phyloP scores from a whole-genome alignment of 1,140 invertebrate genomes.

The Lepidurus couesii region DNA sequence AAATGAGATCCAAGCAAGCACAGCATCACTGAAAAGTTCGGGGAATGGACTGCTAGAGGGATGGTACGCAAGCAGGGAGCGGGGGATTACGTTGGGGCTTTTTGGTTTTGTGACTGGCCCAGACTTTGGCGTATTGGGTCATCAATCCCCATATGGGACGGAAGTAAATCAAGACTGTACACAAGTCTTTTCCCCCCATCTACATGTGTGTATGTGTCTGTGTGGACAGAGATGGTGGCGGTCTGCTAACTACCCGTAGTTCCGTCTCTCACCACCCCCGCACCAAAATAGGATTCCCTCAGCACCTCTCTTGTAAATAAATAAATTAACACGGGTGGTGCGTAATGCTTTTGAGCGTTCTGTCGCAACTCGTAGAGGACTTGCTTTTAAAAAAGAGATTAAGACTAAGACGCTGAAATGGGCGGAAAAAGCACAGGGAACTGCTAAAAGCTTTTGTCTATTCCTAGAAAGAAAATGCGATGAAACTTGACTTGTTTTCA shows the following conservation, averaged over 20 bases:
- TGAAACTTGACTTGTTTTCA: no score
- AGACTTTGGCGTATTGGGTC: constrained; percentile 8
- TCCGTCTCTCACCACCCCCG: neutral
- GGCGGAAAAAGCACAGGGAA: neutral
- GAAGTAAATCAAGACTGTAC: neutral
- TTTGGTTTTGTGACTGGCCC: neutral
- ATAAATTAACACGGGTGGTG: neutral
- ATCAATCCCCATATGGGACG: neutral
- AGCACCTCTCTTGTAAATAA: neutral
- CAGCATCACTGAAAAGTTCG: neutral
- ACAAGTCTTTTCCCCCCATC: neutral
- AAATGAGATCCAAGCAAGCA: neutral
- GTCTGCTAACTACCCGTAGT: constrained; percentile 5
- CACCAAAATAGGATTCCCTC: constrained; percentile 5
- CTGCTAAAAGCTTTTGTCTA: neutral
- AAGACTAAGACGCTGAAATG: neutral
- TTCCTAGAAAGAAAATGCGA: neutral
- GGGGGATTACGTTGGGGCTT: neutral
- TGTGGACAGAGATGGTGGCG: neutral
- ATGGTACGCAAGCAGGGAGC: neutral
- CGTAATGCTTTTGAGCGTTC: neutral
- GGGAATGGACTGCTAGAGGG: neutral
- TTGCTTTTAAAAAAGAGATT: neutral
- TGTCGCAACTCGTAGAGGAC: neutral
- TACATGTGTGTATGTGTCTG: neutral